A percentile compares a stretch with the other conserved stretches of the same genome.
Conservation (phyloP, 2,888 invertebrate genomes). For the Drosophila tanythrix region DNA sequence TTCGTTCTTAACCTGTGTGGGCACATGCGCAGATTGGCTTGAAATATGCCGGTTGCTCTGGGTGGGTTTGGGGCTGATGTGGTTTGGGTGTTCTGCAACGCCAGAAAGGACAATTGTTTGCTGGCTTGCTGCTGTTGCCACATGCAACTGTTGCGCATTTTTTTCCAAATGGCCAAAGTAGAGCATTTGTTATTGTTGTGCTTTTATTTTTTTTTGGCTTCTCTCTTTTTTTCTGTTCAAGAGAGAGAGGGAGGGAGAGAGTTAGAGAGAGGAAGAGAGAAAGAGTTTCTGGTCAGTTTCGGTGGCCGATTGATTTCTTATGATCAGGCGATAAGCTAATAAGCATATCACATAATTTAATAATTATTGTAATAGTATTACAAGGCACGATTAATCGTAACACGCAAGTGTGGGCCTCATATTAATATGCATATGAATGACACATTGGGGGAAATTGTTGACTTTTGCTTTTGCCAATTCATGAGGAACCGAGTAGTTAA, state of each 20-base stretch:
- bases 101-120: conserved; percentile 74
- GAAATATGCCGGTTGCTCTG: conserved; percentile 38
- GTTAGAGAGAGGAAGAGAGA: neutral
- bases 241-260: neutral
- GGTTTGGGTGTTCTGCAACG: conserved; percentile 27
- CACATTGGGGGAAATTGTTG: neutral
- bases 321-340: conserved; percentile 44
- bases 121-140: conserved; percentile 53
- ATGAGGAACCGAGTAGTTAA: neutral
- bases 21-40: conserved; percentile 65
- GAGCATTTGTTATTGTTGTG: conserved; percentile 42
- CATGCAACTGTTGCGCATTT: conserved; percentile 76
- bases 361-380: conserved; percentile 33
- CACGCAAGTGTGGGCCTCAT: neutral
- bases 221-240: neutral
- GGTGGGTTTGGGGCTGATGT: neutral
- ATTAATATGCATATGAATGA: neutral
- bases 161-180: conserved; percentile 58
- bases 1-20: conserved; percentile 56
- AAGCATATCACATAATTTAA: conserved; percentile 44
- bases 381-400: conserved; percentile 16
- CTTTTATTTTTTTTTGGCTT: neutral
- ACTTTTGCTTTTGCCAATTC: neutral
- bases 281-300: neutral
- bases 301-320: conserved; percentile 16